Percentiles rank a stretch among this genome's conserved stretches.
Conservation (phyloP, 1,140 invertebrate species). For the Zaprionus taronus region DNA sequence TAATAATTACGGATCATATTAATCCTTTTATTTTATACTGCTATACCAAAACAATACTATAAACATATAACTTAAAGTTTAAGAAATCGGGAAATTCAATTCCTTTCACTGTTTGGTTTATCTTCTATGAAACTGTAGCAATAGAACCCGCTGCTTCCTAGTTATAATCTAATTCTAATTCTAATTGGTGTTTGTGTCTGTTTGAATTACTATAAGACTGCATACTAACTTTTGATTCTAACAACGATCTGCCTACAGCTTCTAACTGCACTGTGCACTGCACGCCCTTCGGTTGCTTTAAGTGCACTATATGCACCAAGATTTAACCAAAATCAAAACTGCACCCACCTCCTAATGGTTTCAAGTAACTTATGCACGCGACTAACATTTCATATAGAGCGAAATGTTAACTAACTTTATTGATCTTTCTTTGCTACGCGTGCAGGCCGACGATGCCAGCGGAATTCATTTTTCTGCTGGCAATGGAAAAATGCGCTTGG, state of each 20-base stretch:
- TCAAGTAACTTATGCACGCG: constrained; percentile 25
- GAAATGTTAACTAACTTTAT: neutral
- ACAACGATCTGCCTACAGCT: constrained; percentile 71
- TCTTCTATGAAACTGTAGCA: neutral
- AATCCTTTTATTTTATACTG: too few relatives aligned
- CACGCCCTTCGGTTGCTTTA: constrained; percentile 63
- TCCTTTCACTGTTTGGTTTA: neutral
- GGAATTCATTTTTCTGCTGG: constrained; percentile 90
- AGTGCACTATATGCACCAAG: constrained; percentile 17
- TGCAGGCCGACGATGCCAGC: constrained; percentile 87
- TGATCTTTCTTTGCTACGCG: neutral
- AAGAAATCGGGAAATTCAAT: too few relatives aligned
- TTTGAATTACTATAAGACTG: constrained; percentile 52
- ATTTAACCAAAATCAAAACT: constrained; percentile 23
- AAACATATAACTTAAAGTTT: too few relatives aligned
- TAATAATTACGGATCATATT: accelerated
- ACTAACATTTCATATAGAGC: neutral
- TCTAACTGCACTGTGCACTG: constrained; percentile 69
- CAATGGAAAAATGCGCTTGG: constrained; percentile 84
- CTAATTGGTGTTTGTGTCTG: constrained; percentile 61
- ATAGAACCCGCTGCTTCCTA: constrained; percentile 27
- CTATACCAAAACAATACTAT: too few relatives aligned
- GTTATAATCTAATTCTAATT: constrained; percentile 30
- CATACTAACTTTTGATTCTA: constrained; percentile 84
- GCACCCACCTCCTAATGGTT: constrained; percentile 44